phyloP scores from a whole-genome alignment of 2,888 invertebrate species.

The Cataglyphis altisquamis region DNA sequence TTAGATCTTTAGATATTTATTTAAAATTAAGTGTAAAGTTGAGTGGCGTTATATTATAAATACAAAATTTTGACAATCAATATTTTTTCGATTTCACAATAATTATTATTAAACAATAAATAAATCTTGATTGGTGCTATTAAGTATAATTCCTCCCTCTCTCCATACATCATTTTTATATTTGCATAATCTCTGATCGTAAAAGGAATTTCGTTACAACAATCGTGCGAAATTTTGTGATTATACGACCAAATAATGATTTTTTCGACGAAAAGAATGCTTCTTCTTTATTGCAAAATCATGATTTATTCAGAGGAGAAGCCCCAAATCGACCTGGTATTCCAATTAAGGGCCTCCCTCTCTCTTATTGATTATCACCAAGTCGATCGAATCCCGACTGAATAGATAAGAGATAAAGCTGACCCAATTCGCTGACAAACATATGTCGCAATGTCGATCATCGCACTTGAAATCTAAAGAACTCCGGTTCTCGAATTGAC shows the following conservation, averaged over 20 bases:
- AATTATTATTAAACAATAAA: not conserved
- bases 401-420: slow-evolving; percentile 11
- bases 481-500: not conserved
- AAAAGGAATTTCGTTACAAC: not conserved
- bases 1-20: not conserved
- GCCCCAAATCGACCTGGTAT: slow-evolving; percentile 51
- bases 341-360: slow-evolving; percentile 61
- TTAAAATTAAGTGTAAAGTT: not conserved
- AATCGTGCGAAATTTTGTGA: not conserved
- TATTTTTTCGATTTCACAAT: not conserved
- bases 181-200: not conserved
- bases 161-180: not conserved
- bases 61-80: not conserved
- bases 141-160: not conserved
- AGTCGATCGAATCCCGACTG: slow-evolving; percentile 47
- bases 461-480: not conserved
- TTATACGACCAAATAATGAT: slow-evolving; percentile 2
- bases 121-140: not conserved
- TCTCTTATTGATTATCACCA: slow-evolving; percentile 49
- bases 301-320: slow-evolving; percentile 34
- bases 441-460: slow-evolving; percentile 8
- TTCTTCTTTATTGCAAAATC: not conserved
- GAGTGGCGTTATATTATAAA: not conserved
- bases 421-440: not conserved
- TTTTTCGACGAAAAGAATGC: not conserved